Base-by-base conservation (phyloP, 2,113 vertebrate species). In the Sinocyclocheilus grahami region DNA sequence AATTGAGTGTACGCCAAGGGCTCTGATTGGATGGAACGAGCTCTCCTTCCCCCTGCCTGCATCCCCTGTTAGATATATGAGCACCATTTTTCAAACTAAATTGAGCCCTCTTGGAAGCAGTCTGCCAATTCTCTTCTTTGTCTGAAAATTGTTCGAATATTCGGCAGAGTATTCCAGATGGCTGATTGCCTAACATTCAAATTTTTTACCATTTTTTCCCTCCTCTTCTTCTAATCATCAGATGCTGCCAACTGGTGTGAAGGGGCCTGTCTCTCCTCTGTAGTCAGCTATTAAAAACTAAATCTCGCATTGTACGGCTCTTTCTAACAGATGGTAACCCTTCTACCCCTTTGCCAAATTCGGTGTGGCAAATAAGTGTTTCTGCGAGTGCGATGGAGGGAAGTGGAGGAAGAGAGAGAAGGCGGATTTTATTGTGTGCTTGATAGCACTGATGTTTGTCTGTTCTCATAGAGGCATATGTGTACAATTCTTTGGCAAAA, bases 51-150 rank as follows among this genome's bases (percentile, higher is more conserved):
- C 71, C 69, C 78, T 67, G 71, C 60, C 72, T 83, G 69, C 30
- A 69, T 83, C 82, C 83, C 83, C 85, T 60, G 82, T 87, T 90
- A 87, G 88, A 87, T 88, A 82, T 86, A 88, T 83, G 85, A 86
- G 78, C 80, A 80, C 88, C 78, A 92, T 91, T 90, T 90, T 87
- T 91, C 88, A 90, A 85, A 88, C 87, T 90, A 92, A 91, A 90
- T 92, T 90, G 89, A 90, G 89, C 84, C 85, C 89, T 85, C 86
- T 88, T 85, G 85, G 88, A 86, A 90, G 83, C 81, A 86, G 53
- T 87, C 85, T 87, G 86, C 86, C 87, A 92, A 88, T 87, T 90
- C 89, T 85, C 83, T 72, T 86, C 86, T 77, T 82, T 90, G 75
- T 90, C 87, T 86, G 67, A 84, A 87, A 89, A 89, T 89, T 89